A percentile compares a stretch with the other conserved stretches of the same genome.
These are phyloP conservation scores for Trematocara zebra DNA, from an alignment of 2,113 vertebrate genomes.

Conservation along the genomic window DNA sequence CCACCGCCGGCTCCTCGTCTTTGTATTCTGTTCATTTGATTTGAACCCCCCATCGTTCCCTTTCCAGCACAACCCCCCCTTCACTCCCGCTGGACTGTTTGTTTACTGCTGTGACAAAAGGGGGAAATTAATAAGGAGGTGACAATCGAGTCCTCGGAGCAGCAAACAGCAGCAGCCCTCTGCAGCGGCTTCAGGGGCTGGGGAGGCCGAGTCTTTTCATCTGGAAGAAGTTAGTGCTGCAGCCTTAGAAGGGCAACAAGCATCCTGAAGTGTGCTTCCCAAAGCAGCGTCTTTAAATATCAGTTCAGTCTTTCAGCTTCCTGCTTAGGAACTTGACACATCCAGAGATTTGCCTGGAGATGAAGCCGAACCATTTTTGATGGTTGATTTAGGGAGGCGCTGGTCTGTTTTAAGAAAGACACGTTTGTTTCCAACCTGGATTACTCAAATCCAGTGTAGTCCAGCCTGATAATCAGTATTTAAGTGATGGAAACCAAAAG, in stretches of 20 bases:
- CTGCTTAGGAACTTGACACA: background rate
- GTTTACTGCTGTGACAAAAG: slow-evolving; percentile 50
- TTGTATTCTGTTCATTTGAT: slow-evolving; percentile 29
- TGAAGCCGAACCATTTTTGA: background rate
- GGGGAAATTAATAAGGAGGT: slow-evolving; percentile 36
- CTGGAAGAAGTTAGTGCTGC: background rate
- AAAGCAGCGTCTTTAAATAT: background rate
- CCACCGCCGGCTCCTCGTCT: slow-evolving; percentile 19
- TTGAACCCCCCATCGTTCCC: background rate
- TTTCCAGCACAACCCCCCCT: background rate
- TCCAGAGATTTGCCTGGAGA: background rate
- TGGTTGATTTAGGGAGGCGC: background rate
- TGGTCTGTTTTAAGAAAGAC: background rate
- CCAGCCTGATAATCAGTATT: background rate
- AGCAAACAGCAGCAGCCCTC: background rate
- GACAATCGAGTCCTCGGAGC: slow-evolving; percentile 10
- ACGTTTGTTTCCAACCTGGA: background rate
- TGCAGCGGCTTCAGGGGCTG: background rate
- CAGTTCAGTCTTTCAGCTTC: background rate
- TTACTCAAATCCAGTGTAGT: background rate
- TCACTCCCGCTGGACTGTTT: background rate
- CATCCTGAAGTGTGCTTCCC: background rate
- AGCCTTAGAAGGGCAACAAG: background rate
- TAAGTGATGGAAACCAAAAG: background rate
- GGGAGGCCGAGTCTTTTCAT: background rate